Conservation (phyloP, 2,888 invertebrate species). For the Agonopterix subpropinquella region DNA sequence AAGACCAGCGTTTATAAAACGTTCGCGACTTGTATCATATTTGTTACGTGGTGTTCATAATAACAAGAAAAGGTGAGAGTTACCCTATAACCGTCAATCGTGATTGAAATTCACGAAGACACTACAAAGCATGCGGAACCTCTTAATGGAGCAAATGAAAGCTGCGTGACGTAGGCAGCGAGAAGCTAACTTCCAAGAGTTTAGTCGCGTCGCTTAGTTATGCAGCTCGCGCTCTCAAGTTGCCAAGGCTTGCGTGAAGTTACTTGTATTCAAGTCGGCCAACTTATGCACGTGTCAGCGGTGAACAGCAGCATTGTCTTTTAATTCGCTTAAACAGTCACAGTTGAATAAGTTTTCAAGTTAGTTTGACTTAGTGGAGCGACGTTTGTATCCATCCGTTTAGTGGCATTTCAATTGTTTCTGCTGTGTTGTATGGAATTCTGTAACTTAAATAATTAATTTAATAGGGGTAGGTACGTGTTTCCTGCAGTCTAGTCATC, state of each 20-base stretch:
- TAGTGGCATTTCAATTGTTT: no score
- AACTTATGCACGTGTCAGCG: constrained; percentile 39
- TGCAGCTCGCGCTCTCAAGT: constrained; percentile 29
- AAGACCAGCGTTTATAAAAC: no score
- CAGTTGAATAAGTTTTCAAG: background rate
- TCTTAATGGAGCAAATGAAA: constrained; percentile 41
- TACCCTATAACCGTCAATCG: background rate
- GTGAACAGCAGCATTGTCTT: constrained; percentile 27
- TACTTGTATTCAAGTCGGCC: constrained; percentile 23
- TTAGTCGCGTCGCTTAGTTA: constrained; percentile 35
- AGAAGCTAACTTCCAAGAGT: constrained; percentile 42
- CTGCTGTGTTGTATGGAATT: no score
- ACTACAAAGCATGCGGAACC: constrained; percentile 12
- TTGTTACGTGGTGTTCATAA: no score
- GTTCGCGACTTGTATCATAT: no score
- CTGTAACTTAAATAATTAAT: no score
- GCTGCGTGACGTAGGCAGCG: constrained; percentile 31
- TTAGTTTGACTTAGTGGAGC: background rate
- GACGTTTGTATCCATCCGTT: no score
- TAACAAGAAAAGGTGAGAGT: no score
- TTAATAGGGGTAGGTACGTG: no score
- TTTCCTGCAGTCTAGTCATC: no score
- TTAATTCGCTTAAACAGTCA: constrained; percentile 31
- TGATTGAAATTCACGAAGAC: constrained; percentile 2
- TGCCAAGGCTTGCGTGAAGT: constrained; percentile 28